Conservation (phyloP, 2,888 invertebrate genomes). For the Leucoma salicis region DNA sequence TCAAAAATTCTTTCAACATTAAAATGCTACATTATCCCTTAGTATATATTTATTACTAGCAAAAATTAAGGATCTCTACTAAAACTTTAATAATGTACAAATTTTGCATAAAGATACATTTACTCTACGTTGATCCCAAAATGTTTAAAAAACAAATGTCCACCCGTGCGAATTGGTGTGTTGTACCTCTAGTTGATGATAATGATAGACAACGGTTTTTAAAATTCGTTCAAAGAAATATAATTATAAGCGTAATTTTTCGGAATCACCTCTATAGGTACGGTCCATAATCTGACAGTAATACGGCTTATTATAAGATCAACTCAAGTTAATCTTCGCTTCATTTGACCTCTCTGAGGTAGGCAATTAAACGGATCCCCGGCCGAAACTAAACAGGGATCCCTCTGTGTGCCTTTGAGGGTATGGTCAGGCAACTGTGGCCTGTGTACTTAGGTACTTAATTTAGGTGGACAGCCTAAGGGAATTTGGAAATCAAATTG, state of each 20-base stretch:
- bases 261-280: conserved; percentile 7
- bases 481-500: conserved; percentile 29
- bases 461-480: conserved; percentile 27
- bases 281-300: conserved; percentile 27
- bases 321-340: conserved; percentile 41
- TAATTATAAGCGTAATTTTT: conserved; percentile 12
- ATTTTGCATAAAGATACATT: too few relatives aligned
- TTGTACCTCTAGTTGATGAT: too few relatives aligned
- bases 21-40: too few relatives aligned
- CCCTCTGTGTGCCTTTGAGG: conserved; percentile 26
- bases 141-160: too few relatives aligned
- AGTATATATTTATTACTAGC: too few relatives aligned
- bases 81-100: too few relatives aligned
- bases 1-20: too few relatives aligned
- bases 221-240: conserved; percentile 1
- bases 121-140: too few relatives aligned
- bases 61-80: too few relatives aligned
- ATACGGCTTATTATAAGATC: conserved; percentile 45
- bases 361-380: conserved; percentile 38
- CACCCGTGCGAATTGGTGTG: too few relatives aligned
- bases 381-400: conserved; percentile 33
- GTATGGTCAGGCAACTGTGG: conserved; percentile 14
- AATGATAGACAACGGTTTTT: too few relatives aligned
- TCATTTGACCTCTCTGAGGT: conserved; percentile 14
- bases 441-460: conserved; percentile 33